These are phyloP conservation scores for Trachops cirrhosus DNA, from an alignment of 2,797 vertebrate genomes.

Conservation along the genomic window DNA sequence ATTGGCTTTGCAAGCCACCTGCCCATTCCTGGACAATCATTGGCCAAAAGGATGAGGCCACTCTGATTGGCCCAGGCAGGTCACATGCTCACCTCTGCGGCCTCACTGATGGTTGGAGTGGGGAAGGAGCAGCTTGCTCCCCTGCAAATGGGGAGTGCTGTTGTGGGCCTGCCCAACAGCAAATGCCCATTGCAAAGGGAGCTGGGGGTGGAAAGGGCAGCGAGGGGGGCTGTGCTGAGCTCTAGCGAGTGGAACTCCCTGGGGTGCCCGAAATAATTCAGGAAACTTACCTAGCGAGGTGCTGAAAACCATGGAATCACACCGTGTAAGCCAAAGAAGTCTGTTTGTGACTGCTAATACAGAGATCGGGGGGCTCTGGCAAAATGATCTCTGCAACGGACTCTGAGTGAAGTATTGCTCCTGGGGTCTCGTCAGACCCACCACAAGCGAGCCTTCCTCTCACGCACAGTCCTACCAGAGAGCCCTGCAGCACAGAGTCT, in stretches of 20 bases:
- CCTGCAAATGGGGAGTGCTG: background rate
- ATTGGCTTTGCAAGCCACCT: background rate
- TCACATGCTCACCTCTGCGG: background rate
- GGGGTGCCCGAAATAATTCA: background rate
- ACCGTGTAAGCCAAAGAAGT: background rate
- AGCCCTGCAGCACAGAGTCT: background rate
- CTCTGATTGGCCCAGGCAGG: background rate
- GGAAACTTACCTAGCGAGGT: background rate
- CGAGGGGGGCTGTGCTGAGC: background rate
- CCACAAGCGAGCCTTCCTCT: background rate
- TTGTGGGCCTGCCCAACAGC: too few relatives aligned
- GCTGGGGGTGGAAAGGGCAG: background rate
- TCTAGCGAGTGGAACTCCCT: too few relatives aligned
- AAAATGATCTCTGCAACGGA: background rate
- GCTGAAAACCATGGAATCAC: background rate
- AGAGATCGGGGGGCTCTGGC: background rate
- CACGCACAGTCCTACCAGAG: background rate
- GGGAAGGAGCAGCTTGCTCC: background rate
- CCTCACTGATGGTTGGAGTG: background rate
- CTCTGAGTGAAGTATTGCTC: background rate
- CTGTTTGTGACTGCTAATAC: background rate
- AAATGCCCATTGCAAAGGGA: background rate
- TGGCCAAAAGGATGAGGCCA: background rate
- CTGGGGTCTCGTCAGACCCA: background rate
- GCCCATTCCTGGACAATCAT: background rate